Evolutionary conservation across 2,888 invertebrate genomes (phyloP).

Genomic region (Cataglyphis rosenhaueri): DNA sequence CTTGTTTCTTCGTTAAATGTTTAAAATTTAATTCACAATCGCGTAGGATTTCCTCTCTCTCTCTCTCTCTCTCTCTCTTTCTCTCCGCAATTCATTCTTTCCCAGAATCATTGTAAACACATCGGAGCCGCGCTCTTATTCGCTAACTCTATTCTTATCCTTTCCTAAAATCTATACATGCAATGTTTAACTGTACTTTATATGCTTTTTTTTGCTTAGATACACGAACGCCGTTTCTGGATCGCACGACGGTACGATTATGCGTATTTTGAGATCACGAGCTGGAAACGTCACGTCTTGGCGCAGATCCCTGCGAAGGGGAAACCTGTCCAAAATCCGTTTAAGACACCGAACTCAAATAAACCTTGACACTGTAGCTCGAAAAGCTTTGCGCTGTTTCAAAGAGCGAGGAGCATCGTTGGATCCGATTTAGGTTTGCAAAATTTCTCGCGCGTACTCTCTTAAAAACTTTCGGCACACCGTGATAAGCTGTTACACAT

Average conservation of each 20-base stretch:
- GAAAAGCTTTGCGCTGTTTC: constrained; percentile 67
- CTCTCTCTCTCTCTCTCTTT: neutral
- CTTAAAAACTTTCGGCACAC: constrained; percentile 4
- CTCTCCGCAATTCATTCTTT: neutral
- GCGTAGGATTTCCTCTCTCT: neutral
- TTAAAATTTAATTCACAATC: constrained; percentile 22
- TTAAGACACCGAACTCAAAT: constrained; percentile 70
- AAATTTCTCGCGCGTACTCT: neutral
- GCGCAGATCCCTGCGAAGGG: constrained; percentile 59
- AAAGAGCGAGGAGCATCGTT: constrained; percentile 37
- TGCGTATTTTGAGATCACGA: constrained; percentile 82
- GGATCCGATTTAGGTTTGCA: neutral
- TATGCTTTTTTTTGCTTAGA: constrained; percentile 45
- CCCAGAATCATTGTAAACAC: constrained; percentile 25
- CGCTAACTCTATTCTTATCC: constrained; percentile 23
- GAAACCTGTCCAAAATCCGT: constrained; percentile 64
- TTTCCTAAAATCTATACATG: constrained; percentile 59
- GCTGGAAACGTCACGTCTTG: constrained; percentile 78
- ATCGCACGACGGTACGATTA: constrained; percentile 72
- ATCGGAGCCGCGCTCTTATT: constrained; percentile 2
- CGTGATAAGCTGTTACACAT: neutral
- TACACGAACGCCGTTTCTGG: constrained; percentile 68
- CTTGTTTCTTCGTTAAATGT: neutral
- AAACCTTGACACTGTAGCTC: constrained; percentile 59
- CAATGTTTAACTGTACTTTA: constrained; percentile 56